Base-by-base conservation (phyloP, 2,113 vertebrate species). In the Balaeniceps rex region DNA sequence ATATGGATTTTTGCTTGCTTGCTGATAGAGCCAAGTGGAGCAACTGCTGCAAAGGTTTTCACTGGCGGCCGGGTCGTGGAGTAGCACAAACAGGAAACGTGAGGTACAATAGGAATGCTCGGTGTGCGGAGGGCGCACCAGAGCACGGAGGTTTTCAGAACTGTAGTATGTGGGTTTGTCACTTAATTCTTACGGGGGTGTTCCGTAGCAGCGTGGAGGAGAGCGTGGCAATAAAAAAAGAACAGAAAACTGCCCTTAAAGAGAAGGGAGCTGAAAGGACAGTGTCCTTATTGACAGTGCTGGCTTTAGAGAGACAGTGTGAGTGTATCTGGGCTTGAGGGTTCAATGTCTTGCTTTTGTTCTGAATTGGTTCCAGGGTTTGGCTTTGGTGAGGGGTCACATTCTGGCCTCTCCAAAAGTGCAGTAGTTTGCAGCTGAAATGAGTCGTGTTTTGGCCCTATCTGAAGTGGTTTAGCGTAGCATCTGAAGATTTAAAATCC, bases 31-130 rank as follows among this genome's bases (percentile, higher is more conserved):
- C 87, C 54, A 44, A 80, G 84, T 54, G 78, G 95, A 95, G 89
- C 71, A 77, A 70, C 40, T 88, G 83, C 87, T 83, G 87, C 55
- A 31, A n/a, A 83, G 94, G 58, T 23, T 90, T 49, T 64, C 21
- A 15, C 24, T 46, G 91, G 77, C 70, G 77, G 87, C 81, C 1
- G 1, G 33, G 75, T 13, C 60, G 76, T 18, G 63, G 87, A 72
- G 8, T 24, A 72, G 81, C 93, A 26, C 96, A 83, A 94, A 92
- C 96, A 94, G 96, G 96, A 96, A 95, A 58, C 14, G 4, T 22
- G 88, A 92, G 93, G 52, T 68, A 88, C 96, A 83, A 69, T 44
- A 38, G 94, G 82, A 52, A 25, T 10, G 89, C 2, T 11, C n/a
- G 16, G 61, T 65, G 86, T 33, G 36, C 19, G 15, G 81, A 92